These are phyloP conservation scores for Setophaga coronata DNA, from an alignment of 2,113 vertebrate species.

Conservation along the genomic window DNA sequence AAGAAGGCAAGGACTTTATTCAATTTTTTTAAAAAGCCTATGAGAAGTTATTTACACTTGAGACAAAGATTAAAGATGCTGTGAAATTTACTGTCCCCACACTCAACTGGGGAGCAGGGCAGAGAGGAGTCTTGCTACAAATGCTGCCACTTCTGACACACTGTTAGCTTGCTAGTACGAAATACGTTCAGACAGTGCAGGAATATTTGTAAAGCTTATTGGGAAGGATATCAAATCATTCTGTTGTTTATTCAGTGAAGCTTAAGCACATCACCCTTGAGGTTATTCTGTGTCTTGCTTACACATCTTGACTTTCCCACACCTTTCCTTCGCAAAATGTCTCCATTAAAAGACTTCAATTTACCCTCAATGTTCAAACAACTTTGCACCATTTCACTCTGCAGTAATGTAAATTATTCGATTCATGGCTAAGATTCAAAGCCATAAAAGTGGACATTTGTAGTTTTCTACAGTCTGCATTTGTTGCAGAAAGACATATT, in stretches of 20 bases:
- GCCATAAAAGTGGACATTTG: neutral
- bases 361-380: neutral
- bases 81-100: conserved; percentile 32
- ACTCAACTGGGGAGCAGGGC: neutral
- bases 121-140: neutral
- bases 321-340: neutral
- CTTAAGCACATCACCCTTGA: neutral
- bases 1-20: neutral
- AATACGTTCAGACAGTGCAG: neutral
- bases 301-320: neutral
- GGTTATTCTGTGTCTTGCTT: neutral
- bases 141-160: neutral
- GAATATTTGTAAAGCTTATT: conserved; percentile 26
- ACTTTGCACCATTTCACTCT: neutral
- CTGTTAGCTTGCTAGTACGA: neutral
- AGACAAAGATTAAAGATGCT: conserved; percentile 27
- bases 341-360: neutral
- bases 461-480: neutral
- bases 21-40: neutral
- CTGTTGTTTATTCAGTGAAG: conserved; percentile 32
- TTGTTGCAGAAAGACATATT: neutral
- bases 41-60: conserved; percentile 26
- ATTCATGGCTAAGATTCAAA: neutral
- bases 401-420: conserved; percentile 9
- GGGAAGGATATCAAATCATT: conserved; percentile 21